Evolutionary conservation across 2,888 invertebrate genomes (phyloP), one percentile per base, ranked within the genome.

Genomic region (Zhengitettix transpicula): DNA sequence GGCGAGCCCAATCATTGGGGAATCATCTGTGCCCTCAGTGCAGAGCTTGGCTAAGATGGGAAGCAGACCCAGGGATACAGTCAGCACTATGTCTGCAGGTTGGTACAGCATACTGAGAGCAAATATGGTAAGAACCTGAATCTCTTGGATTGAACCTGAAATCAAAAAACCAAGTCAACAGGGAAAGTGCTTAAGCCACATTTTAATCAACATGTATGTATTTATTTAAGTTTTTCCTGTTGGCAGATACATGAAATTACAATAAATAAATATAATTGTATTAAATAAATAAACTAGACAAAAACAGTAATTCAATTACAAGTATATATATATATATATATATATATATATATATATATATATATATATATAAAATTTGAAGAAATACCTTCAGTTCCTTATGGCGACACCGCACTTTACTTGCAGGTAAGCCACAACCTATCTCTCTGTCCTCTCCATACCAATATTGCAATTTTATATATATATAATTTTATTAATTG

Each of bases 51-150:
- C 73, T 52, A 82, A 69, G 11, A 77, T 70, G 1, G 75, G 72
- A 51, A 80, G 70, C 42, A 81, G 69, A 47, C 78, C 78, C 67
- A 77, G 75, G 15, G 77, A 76, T 10, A 81, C 78, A 1, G 79
- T 77, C 52, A 81, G 72, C n/a, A 74, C 73, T 42, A 82, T 71
- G 69, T 82, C 81, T 58, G 74, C 73, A 0, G 80, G 74, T 63
- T 76, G 73, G 67, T 78, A 81, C 62, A 75, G 74, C 10, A 77
- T 75, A 67, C 79, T 81, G 62, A 81, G 68, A 7, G 78, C 76
- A 68, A 80, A 80, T 10, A 81, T 71, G 0, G 76, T 77, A 44
- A 78, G 70, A 55, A 79, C 69, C 61, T 77, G 70, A 56, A 79
- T 67, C 55, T 76, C 28, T 28, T 28, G 28, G 28, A 28, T 28